Evolutionary conservation across 1,140 invertebrate species (phyloP), one percentile per base, ranked within the genome.

Genomic region (Nautilus pompilius): DNA sequence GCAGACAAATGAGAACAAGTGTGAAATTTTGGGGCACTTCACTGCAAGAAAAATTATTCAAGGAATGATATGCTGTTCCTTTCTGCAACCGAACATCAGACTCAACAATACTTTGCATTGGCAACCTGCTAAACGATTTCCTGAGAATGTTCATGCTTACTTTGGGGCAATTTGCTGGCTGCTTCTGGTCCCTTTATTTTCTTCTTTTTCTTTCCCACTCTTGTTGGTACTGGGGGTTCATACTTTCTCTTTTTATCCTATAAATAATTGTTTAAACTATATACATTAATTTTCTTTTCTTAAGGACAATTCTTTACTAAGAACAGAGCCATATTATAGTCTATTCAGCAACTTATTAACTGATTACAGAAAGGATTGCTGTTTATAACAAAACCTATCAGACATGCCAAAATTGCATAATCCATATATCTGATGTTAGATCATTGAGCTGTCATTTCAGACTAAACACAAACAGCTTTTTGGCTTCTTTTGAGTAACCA

Each of bases 181-280:
- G 96, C 93, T 87, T 99, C 98, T 0, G 98, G 97, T 67, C 98
- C 98, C 86, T 98, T 96, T 26, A 91, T 90, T 80, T 92, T 90
- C 75, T 95, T 92, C 86, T 97, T 95, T 84, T 97, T 97, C 80
- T 98, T 99, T n/a, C 98, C 96, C 58, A 99, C 96, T 58, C 96
- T 87, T 1, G 96, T 98, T 32, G 96, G 96, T 80, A 99, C 94
- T 78, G 96, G 96, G 48, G 96, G 96, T 80, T 99, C 98, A 84
- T 99, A 99, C 80, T 98, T 98, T 84, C 96, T 97, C 84, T 99
- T 99, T 78, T 99, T 98, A 77, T 97, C 93, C 76, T 84, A 63
- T 28, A 60, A 66, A 60, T 45, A n/a, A 62, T 68, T 3, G 22
- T 30, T 56, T 20, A 68, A 24, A 20, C 32, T 45, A 51, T 4